phyloP scores from a whole-genome alignment of 2,797 vertebrate species.

The Sebastes hubbsi region DNA sequence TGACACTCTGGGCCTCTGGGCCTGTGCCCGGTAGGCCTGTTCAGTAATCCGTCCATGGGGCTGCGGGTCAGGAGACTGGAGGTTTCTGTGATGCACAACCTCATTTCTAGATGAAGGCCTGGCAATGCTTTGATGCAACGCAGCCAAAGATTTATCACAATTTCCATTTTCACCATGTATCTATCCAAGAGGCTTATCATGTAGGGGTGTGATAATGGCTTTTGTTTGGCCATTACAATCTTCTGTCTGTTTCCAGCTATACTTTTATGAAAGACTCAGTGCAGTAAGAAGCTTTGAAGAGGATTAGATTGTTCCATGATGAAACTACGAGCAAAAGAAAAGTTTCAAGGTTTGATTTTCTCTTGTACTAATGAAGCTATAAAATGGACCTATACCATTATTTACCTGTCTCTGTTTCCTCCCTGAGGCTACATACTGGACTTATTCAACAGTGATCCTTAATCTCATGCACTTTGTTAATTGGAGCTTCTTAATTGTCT shows the following conservation, averaged over 20 bases:
- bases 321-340: conserved; percentile 9
- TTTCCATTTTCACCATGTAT: background rate
- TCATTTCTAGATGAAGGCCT: conserved; percentile 16
- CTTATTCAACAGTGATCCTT: conserved; percentile 36
- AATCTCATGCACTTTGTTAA: conserved; percentile 82
- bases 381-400: conserved; percentile 1
- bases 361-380: background rate
- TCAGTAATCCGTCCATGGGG: background rate
- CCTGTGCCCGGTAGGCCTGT: background rate
- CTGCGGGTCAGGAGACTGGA: background rate
- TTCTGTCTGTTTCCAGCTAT: conserved; percentile 23
- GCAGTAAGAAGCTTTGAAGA: conserved; percentile 14
- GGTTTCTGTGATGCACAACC: background rate
- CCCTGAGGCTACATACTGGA: conserved; percentile 1
- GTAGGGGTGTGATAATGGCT: background rate
- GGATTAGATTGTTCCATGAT: conserved; percentile 20
- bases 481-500: conserved; percentile 76
- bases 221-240: conserved; percentile 23
- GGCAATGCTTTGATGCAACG: conserved; percentile 13
- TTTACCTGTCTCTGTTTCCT: conserved; percentile 31
- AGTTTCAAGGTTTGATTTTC: conserved; percentile 15
- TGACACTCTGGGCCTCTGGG: background rate
- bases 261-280: conserved; percentile 18
- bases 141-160: conserved; percentile 12
- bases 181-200: conserved; percentile 19